phyloP scores from a whole-genome alignment of 2,888 invertebrate species.

The Nomada fabriciana region DNA sequence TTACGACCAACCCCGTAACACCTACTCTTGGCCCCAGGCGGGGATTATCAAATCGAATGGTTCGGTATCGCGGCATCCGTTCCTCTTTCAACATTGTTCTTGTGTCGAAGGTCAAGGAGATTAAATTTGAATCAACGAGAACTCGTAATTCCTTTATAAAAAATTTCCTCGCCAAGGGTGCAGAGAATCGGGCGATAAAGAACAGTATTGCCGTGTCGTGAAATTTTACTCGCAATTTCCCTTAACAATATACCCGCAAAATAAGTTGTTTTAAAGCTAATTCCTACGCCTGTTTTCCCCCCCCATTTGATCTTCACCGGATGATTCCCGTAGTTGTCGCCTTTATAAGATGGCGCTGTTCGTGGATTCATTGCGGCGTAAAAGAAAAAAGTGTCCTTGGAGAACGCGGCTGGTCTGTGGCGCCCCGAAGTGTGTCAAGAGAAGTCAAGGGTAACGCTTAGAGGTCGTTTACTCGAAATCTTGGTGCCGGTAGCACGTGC shows the following conservation, averaged over 20 bases:
- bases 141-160: background rate
- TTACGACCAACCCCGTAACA: background rate
- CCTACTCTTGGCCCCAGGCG: background rate
- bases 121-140: background rate
- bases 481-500: slow-evolving; percentile 59
- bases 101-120: background rate
- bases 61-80: background rate
- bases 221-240: slow-evolving; percentile 35
- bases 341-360: slow-evolving; percentile 36
- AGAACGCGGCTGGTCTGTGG: slow-evolving; percentile 18
- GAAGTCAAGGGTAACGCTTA: slow-evolving; percentile 64
- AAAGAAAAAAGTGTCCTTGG: slow-evolving; percentile 31
- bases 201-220: slow-evolving; percentile 28
- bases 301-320: slow-evolving; percentile 2
- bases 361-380: slow-evolving; percentile 47
- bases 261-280: slow-evolving; percentile 50
- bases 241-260: slow-evolving; percentile 22
- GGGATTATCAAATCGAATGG: slow-evolving; percentile 5
- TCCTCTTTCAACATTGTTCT: background rate
- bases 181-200: slow-evolving; percentile 26
- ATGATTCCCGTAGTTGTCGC: slow-evolving; percentile 11
- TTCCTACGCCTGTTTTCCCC: slow-evolving; percentile 21
- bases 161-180: background rate
- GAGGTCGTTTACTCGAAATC: slow-evolving; percentile 63
- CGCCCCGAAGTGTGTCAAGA: slow-evolving; percentile 32